Conservation (phyloP, 2,797 vertebrate species). For the Botia almorhae region DNA sequence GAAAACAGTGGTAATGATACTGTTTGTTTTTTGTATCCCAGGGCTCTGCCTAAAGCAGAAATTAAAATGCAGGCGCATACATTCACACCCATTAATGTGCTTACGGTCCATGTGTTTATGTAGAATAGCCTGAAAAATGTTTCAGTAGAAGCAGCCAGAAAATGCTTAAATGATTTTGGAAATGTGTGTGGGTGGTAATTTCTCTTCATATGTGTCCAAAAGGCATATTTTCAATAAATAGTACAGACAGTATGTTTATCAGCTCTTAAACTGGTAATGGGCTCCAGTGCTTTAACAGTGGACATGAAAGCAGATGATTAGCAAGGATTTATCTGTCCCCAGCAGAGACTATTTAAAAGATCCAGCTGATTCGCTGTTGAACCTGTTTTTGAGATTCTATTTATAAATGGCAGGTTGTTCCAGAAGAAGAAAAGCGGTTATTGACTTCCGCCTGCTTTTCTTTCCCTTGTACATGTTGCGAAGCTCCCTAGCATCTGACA, state of each 20-base stretch:
- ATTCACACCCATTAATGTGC: not conserved
- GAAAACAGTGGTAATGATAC: not conserved
- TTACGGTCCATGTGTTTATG: not conserved
- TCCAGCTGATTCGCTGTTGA: not conserved
- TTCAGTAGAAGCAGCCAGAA: not conserved
- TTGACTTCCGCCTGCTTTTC: conserved; percentile 13
- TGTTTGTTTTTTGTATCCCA: not conserved
- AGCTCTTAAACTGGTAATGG: not conserved
- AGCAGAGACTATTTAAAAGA: conserved; percentile 11
- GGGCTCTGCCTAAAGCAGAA: not conserved
- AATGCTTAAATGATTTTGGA: not conserved
- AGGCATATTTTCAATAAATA: not conserved
- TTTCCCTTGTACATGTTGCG: conserved; percentile 9
- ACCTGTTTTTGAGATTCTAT: conserved; percentile 22
- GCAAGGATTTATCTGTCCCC: conserved; percentile 9
- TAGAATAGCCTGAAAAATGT: not conserved
- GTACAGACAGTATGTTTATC: not conserved
- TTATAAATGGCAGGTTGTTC: conserved; percentile 32
- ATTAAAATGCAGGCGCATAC: conserved; percentile 5
- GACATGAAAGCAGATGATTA: conserved; percentile 30
- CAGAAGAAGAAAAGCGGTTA: conserved; percentile 5
- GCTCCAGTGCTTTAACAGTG: not conserved
- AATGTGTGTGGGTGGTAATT: not conserved
- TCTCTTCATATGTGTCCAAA: not conserved
- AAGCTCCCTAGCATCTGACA: conserved; percentile 25